Percentiles rank a stretch among this genome's conserved stretches.
These are phyloP conservation scores for Drosophila baimaii DNA, from an alignment of 1,140 invertebrate genomes.

Conservation along the genomic window DNA sequence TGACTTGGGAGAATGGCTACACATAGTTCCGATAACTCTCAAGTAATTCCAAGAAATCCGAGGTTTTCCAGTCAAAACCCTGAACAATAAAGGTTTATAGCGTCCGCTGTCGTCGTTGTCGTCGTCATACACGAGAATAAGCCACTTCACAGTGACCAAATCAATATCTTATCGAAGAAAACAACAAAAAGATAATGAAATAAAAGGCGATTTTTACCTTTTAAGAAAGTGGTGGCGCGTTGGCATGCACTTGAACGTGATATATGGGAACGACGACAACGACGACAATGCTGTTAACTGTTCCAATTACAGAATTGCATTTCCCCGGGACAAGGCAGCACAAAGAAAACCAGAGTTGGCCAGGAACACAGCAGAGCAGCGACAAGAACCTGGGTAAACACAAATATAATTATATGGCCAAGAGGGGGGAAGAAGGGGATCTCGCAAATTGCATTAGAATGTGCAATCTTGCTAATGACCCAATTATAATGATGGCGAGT, in stretches of 20 bases:
- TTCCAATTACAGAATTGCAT: conserved; percentile 47
- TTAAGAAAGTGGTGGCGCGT: conserved; percentile 5
- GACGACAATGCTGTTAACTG: conserved; percentile 15
- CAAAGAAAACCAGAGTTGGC: conserved; percentile 20
- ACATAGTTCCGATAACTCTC: neutral
- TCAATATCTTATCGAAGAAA: conserved; percentile 41
- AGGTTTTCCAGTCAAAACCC: neutral
- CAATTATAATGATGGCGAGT: conserved; percentile 60
- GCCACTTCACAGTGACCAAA: conserved; percentile 30
- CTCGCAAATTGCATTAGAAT: conserved; percentile 59
- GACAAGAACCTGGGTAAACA: conserved; percentile 11
- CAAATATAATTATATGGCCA: conserved; percentile 34
- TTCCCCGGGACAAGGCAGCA: neutral
- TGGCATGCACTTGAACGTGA: conserved; percentile 19
- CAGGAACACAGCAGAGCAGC: neutral
- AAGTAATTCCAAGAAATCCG: conserved; percentile 16
- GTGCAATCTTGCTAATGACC: conserved; percentile 66
- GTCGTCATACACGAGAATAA: conserved; percentile 35
- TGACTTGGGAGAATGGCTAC: neutral
- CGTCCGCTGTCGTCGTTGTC: conserved; percentile 2
- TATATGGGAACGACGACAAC: conserved; percentile 7
- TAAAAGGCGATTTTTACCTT: conserved; percentile 15
- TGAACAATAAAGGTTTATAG: conserved; percentile 16
- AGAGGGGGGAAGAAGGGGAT: neutral
- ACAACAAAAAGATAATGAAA: conserved; percentile 21